Evolutionary conservation across 1,140 invertebrate genomes (phyloP).

Genomic region (Gerris buenoi): DNA sequence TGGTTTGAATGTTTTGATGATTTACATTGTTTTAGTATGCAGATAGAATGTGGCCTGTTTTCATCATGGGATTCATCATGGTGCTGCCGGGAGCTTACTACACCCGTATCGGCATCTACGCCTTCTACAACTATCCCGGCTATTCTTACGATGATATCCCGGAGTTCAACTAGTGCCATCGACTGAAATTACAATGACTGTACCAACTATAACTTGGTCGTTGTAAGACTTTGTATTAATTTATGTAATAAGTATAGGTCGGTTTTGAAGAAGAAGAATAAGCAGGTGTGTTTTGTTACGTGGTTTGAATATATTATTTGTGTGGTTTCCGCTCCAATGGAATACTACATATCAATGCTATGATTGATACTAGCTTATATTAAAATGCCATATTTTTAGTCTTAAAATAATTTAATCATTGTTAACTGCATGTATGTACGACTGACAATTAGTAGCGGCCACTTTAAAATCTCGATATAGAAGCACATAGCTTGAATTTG

Average conservation of each 20-base stretch:
- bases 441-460: too few relatives aligned
- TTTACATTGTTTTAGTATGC: background rate
- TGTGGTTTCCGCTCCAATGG: background rate
- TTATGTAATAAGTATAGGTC: background rate
- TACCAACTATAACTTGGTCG: background rate
- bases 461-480: too few relatives aligned
- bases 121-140: background rate
- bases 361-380: too few relatives aligned
- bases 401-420: too few relatives aligned
- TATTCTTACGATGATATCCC: slow-evolving; percentile 3
- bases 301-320: background rate
- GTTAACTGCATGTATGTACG: too few relatives aligned
- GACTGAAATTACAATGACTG: too few relatives aligned
- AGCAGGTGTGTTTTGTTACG: background rate
- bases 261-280: background rate
- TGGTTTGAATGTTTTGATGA: too few relatives aligned
- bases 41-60: background rate
- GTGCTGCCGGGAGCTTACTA: background rate
- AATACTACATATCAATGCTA: background rate
- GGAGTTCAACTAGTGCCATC: background rate
- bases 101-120: background rate
- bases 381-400: too few relatives aligned
- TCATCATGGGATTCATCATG: background rate
- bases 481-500: too few relatives aligned
- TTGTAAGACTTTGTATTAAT: background rate